Base-by-base conservation (phyloP, 2,113 vertebrate species). In the Prietella phreatophila region DNA sequence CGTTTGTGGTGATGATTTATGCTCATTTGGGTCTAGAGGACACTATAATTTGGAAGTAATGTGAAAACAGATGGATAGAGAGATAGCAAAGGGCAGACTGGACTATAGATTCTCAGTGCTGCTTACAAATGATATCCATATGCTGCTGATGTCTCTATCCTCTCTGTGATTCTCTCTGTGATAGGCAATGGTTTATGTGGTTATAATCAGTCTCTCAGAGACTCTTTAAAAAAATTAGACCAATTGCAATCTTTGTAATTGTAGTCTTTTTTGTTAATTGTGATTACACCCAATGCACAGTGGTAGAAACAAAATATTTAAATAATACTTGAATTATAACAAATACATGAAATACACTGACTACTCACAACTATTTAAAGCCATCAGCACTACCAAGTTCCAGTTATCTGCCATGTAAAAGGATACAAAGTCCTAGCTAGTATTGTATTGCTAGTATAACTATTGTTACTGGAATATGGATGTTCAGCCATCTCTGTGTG, bases 21-120 rank as follows among this genome's bases (percentile, higher is more conserved):
- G 96, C 96, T 96, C 96, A 97, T 97, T 96, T 93, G 94, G 96
- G 97, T 97, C 95, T 97, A 96, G 97, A 98, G 97, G 97, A 97
- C 97, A 96, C 96, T 97, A 96, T 97, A 97, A 96, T 96, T 97
- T 96, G 96, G 96, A 95, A 93, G 95, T 94, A 96, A 96, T 97
- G 97, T 97, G 98, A 98, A 98, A 99, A 98, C 97, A 99, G 97
- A 98, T 97, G 97, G 97, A 97, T 96, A 94, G 97, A 96, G 94
- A 96, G 97, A 98, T 97, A 97, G 96, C 95, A 95, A 95, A 93
- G 96, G 95, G 93, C 96, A 94, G 92, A 93, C 94, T 95, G 97
- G 96, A 96, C 97, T 95, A 95, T 94, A 94, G 92, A 82, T 95
- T 97, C 96, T 96, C 96, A 95, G 93, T 60, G 76, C 94, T 91